These are phyloP conservation scores for Corapipo altera DNA, from an alignment of 2,113 vertebrate genomes.

Conservation along the genomic window DNA sequence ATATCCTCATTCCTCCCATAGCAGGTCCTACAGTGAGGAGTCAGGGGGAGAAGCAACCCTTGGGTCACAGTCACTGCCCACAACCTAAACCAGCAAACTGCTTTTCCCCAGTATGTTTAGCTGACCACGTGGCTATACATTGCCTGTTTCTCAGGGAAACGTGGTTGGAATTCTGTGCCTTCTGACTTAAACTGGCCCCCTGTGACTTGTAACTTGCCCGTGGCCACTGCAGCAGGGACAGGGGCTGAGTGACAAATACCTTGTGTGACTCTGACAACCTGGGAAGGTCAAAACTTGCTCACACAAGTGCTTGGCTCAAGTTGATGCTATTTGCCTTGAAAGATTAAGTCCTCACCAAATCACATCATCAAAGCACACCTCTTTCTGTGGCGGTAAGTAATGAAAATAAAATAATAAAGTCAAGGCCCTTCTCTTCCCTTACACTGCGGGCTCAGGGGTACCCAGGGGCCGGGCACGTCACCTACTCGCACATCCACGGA, in stretches of 20 bases:
- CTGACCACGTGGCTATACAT: neutral
- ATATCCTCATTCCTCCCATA: neutral
- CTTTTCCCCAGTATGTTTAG: neutral
- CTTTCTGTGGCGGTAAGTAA: neutral
- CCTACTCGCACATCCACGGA: slow-evolving; percentile 97
- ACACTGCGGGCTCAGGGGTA: neutral
- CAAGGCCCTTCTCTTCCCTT: neutral
- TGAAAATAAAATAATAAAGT: fast-evolving
- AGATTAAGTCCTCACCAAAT: neutral
- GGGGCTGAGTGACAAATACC: neutral
- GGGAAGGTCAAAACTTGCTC: neutral
- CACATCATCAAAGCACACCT: neutral
- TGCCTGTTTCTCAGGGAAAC: neutral
- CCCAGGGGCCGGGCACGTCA: neutral
- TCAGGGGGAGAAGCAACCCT: neutral
- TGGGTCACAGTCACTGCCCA: neutral
- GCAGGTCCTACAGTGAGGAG: neutral
- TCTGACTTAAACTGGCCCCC: neutral
- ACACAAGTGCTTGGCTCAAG: neutral
- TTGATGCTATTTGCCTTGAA: neutral
- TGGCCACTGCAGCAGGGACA: neutral
- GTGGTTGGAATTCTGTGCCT: neutral
- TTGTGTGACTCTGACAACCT: neutral
- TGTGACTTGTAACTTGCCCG: neutral
- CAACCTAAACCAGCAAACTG: neutral